Evolutionary conservation across 64 coral and sea anemone genomes (phyloP), one percentile per base, ranked within the genome.

Genomic region (Stylophora pistillata): DNA sequence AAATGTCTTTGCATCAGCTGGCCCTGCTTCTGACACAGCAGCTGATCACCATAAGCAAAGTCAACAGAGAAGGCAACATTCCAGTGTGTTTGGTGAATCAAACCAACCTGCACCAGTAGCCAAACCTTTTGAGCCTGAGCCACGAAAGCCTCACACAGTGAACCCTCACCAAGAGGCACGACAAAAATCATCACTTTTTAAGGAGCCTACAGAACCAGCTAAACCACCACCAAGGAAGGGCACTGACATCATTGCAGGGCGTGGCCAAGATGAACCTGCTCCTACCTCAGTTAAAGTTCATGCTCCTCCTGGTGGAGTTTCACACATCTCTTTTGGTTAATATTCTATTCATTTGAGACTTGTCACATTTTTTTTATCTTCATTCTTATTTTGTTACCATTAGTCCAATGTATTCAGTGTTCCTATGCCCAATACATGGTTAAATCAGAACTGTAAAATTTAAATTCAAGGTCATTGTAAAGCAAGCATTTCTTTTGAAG

Each of bases 221-320:
- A 68, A 68, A 26, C 61, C 78, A 20, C 86, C 89, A 58, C 74
- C 80, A 4, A 79, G 56, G 21, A 86, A 88, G 71, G 58, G 55
- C n/a, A 73, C 55, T 53, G 76, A 90, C n/a, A 89, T 97, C 13
- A 89, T 90, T 6, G 58, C 53, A 16, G 33, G 56, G 14, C 53
- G 81, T 76, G 20, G 32, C 29, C 41, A 55, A 13, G 87, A 73
- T 31, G 95, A 97, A 47, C 73, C 84, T 72, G 5, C 74, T 71
- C 95, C 93, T 59, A 97, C 95, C 2, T 93, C 95, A 33, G 95
- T 97, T 30, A 76, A 87, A 64, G 71, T 93, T 26, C 61, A 62
- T n/a, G 92, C 91, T 20, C 95, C 95, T 12, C 95, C 95, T 56
- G 95, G 95, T 83, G 94, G 94, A 4, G 77, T 72, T 53, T 96